Evolutionary conservation across 2,888 invertebrate genomes (phyloP).

Genomic region (Agonum fuliginosum): DNA sequence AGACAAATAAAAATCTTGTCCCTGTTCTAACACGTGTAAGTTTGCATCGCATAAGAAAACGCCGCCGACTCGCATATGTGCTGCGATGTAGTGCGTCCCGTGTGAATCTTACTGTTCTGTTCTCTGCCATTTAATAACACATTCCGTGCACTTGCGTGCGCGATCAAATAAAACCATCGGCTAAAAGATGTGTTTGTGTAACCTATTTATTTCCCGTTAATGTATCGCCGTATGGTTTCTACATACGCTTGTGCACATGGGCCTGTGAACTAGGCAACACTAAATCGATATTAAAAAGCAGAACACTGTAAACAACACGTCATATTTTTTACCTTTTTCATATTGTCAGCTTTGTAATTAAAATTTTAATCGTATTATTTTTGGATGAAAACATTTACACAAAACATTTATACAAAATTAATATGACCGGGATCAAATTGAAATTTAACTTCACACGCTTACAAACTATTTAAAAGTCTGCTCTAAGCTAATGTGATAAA

Average conservation of each 20-base stretch:
- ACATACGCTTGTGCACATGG: constrained; percentile 12
- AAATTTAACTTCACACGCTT: too few relatives aligned
- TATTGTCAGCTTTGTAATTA: constrained; percentile 36
- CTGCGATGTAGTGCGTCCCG: constrained; percentile 15
- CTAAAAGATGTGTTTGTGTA: constrained; percentile 58
- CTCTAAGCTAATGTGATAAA: too few relatives aligned
- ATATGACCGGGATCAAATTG: too few relatives aligned
- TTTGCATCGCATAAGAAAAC: constrained; percentile 20
- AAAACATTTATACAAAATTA: too few relatives aligned
- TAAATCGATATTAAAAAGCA: constrained; percentile 41
- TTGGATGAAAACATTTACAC: constrained; percentile 15
- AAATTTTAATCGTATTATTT: constrained; percentile 29
- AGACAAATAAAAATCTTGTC: constrained; percentile 35
- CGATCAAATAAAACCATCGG: constrained; percentile 47
- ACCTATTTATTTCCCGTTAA: constrained; percentile 53
- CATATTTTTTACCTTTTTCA: constrained; percentile 39
- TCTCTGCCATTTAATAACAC: constrained; percentile 49
- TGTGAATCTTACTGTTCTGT: constrained; percentile 50
- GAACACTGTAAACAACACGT: constrained; percentile 28
- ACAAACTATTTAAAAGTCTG: too few relatives aligned
- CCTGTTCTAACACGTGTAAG: constrained; percentile 9
- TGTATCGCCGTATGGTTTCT: constrained; percentile 40
- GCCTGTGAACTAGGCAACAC: constrained; percentile 33
- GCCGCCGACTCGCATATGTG: constrained; percentile 10
- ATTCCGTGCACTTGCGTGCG: constrained; percentile 51